Base-by-base conservation (phyloP, 1,140 invertebrate species). In the Neocloeon triangulifer region DNA sequence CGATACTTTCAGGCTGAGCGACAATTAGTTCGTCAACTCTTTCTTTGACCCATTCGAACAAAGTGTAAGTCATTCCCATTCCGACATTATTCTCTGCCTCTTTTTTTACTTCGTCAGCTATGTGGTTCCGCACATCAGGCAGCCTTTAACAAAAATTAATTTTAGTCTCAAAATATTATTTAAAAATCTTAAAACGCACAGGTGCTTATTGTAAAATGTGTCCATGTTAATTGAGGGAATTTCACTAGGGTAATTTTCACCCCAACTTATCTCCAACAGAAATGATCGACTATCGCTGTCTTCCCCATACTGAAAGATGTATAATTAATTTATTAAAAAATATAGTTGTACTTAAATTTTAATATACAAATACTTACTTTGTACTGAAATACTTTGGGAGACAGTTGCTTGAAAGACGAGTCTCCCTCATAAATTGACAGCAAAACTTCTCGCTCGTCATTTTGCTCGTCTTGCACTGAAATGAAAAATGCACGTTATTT, bases 371-470 rank as follows among this genome's bases (percentile, higher is more conserved):
- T 17, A 37, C 25, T 47, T 58, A 89, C 85, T 66, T 89, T 91
- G 48, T 92, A 92, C 46, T 89, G 84, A 61, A 78, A 91, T 21
- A 66, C 72, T 19, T 62, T 77, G 9, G 62, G 42, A 45, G 70
- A 65, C 16, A 85, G 49, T 56, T 81, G 64, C 50, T 82, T 86
- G 46, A 91, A 95, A 36, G 66, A 67, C 14, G 64, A 53, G 58
- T 94, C 88, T 12, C 86, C 86, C 44, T 92, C 85, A 58, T 92
- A 95, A 45, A 95, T 95, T 7, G 86, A 89, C 39, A 67, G 61
- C 32, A 94, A 52, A 0, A 88, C 88, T 64, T 92, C 86, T 32
- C 73, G 56, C 57, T 94, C 88, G 45, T 92, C 86, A 37, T 75
- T 61, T 52, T 85, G 80, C 30, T 69, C 54, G 47, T 80, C 74